These are phyloP conservation scores for Muscicapa comitata DNA, from an alignment of 2,797 vertebrate genomes.

Conservation along the genomic window DNA sequence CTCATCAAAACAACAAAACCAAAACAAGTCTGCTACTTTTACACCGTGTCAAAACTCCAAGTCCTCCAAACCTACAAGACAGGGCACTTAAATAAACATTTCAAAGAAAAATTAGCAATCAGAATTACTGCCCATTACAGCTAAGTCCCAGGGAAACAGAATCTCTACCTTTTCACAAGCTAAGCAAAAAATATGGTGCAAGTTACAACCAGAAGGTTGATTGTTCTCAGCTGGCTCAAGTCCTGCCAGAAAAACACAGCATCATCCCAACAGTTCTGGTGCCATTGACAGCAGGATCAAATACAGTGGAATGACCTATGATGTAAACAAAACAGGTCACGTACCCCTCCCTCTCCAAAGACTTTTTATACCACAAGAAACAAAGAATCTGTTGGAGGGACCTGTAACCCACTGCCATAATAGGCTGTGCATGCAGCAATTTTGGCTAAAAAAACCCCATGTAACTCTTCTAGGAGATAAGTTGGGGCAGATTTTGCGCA, in stretches of 20 bases:
- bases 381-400: background rate
- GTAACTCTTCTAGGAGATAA: background rate
- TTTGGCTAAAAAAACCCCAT: background rate
- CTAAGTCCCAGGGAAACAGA: background rate
- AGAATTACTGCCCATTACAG: background rate
- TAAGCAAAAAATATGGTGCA: background rate
- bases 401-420: background rate
- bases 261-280: background rate
- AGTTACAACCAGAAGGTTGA: background rate
- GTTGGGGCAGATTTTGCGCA: background rate
- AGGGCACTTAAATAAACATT: background rate
- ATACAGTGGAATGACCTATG: rapidly evolving
- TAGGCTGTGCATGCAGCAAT: background rate
- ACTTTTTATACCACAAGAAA: background rate
- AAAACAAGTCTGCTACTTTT: background rate
- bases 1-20: background rate
- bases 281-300: background rate
- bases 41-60: background rate
- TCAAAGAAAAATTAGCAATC: background rate
- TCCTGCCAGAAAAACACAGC: background rate
- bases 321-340: background rate
- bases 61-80: background rate
- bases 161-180: background rate
- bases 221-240: background rate
- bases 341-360: background rate